These are phyloP conservation scores for Dorcus parallelipipedus DNA, from an alignment of 2,888 invertebrate species.

Conservation along the genomic window DNA sequence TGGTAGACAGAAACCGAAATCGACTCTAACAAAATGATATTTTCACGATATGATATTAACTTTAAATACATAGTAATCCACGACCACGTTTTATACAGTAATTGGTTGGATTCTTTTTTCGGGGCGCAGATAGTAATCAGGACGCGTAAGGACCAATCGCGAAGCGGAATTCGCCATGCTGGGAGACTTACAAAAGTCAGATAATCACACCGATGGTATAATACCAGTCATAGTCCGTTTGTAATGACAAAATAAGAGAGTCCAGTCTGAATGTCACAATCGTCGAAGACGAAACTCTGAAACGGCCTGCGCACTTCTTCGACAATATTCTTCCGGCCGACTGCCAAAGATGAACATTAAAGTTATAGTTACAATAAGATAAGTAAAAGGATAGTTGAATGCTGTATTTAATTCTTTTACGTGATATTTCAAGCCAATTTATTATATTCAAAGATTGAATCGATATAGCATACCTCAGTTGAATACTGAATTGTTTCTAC, in stretches of 20 bases:
- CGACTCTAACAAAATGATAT: constrained; percentile 42
- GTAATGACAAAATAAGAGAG: constrained; percentile 52
- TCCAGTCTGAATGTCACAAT: constrained; percentile 42
- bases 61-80: constrained; percentile 38
- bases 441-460: constrained; percentile 37
- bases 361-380: constrained; percentile 49
- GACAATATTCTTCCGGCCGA: constrained; percentile 25
- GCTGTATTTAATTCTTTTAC: constrained; percentile 51
- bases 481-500: neutral
- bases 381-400: constrained; percentile 51
- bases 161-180: constrained; percentile 26
- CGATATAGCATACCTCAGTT: neutral
- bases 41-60: constrained; percentile 44
- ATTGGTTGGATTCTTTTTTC: constrained; percentile 37
- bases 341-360: constrained; percentile 44
- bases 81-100: constrained; percentile 45
- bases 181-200: constrained; percentile 21
- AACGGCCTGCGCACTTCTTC: neutral
- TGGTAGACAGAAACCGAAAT: constrained; percentile 23
- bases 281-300: constrained; percentile 23
- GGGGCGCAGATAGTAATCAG: constrained; percentile 18
- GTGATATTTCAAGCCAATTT: constrained; percentile 50
- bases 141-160: constrained; percentile 29
- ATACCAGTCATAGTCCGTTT: constrained; percentile 47
- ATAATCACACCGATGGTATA: constrained; percentile 42